Percentiles rank a stretch among this genome's conserved stretches.
Evolutionary conservation across 2,888 invertebrate genomes (phyloP).

Genomic region (Lycophotia porphyrea): DNA sequence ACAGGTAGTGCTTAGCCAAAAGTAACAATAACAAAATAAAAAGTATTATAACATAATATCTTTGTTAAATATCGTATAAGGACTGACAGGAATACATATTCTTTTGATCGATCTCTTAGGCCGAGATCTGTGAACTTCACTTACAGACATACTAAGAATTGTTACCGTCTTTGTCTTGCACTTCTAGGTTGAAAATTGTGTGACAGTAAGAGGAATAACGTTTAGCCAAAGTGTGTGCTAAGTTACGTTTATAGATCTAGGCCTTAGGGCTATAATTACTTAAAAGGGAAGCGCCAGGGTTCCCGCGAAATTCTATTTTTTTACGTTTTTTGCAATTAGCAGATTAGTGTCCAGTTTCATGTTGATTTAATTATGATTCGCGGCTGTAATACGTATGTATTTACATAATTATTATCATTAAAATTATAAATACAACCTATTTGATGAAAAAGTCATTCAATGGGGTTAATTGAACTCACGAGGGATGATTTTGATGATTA

Average conservation of each 20-base stretch:
- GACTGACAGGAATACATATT: slow-evolving; percentile 21
- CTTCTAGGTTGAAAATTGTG: neutral
- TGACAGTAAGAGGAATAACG: neutral
- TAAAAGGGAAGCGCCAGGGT: no score
- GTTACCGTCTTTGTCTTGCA: neutral
- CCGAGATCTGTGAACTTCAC: neutral
- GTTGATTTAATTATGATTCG: no score
- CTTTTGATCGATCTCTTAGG: neutral
- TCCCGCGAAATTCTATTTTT: no score
- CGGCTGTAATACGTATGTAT: no score
- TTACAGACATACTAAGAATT: neutral
- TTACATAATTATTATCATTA: no score
- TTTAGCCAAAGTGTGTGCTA: neutral
- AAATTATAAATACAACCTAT: no score
- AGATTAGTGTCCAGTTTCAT: no score
- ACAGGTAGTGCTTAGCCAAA: slow-evolving; percentile 18
- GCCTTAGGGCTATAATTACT: neutral
- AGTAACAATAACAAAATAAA: slow-evolving; percentile 14
- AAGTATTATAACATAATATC: slow-evolving; percentile 38
- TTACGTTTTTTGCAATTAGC: no score
- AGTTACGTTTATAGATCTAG: neutral
- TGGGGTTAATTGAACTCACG: no score
- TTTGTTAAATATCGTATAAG: slow-evolving; percentile 19
- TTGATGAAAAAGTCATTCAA: no score
- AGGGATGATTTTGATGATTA: no score